These are phyloP conservation scores for Melanocharis versteri DNA, from an alignment of 2,113 vertebrate species.

Conservation along the genomic window DNA sequence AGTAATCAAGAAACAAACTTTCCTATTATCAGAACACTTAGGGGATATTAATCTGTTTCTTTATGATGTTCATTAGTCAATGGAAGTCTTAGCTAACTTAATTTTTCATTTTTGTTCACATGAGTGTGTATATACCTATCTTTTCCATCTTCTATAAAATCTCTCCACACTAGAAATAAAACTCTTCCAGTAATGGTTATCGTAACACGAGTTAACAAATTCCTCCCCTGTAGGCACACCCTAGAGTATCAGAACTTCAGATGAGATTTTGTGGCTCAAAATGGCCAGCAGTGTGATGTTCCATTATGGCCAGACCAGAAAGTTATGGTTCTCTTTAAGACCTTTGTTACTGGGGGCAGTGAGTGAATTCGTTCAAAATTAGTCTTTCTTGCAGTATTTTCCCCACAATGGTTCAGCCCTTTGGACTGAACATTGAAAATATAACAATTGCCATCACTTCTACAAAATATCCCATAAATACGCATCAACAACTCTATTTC, in stretches of 20 bases:
- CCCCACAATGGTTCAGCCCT: not conserved
- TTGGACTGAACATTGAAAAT: not conserved
- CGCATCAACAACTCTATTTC: not conserved
- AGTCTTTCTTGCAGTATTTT: not conserved
- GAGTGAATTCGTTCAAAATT: constrained; percentile 9
- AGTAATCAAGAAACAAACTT: not conserved
- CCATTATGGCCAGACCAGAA: constrained; percentile 42
- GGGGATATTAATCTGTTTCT: not conserved
- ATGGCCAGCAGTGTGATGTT: constrained; percentile 1
- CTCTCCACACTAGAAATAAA: constrained; percentile 20
- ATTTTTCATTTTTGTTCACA: not conserved
- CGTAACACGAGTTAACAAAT: constrained; percentile 59
- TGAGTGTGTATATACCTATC: not conserved
- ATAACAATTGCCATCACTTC: not conserved
- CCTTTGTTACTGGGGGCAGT: constrained; percentile 1
- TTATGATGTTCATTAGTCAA: not conserved
- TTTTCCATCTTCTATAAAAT: not conserved
- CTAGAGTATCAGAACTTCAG: constrained; percentile 51
- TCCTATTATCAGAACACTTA: not conserved
- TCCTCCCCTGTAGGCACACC: constrained; percentile 26
- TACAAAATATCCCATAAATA: not conserved
- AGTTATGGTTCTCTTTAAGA: constrained; percentile 58
- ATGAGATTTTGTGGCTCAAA: constrained; percentile 45
- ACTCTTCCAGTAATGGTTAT: constrained; percentile 44
- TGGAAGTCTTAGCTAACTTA: not conserved